phyloP scores from a whole-genome alignment of 1,140 invertebrate species.

The Lepidurus apus region DNA sequence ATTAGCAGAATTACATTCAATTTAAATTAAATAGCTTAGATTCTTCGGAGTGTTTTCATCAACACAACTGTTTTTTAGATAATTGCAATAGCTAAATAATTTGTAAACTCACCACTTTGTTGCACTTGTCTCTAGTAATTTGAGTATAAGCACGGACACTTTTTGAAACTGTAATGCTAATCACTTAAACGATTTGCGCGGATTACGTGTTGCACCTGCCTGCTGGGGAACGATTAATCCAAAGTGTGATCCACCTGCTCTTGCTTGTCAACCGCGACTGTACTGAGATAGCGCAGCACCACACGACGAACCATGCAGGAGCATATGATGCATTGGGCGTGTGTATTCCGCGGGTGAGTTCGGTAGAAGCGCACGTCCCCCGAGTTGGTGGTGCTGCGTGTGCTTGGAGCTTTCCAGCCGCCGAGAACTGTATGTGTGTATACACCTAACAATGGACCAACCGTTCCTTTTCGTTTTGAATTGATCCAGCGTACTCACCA shows the following conservation, averaged over 20 bases:
- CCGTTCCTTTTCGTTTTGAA: background rate
- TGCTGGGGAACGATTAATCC: background rate
- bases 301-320: background rate
- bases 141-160: too few species aligned
- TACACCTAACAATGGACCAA: background rate
- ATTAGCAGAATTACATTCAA: too few species aligned
- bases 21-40: too few species aligned
- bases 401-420: slow-evolving; percentile 8
- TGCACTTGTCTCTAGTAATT: too few species aligned
- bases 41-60: too few species aligned
- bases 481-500: background rate
- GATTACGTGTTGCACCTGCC: background rate
- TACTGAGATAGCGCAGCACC: background rate
- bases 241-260: slow-evolving; percentile 13
- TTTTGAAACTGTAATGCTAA: too few species aligned
- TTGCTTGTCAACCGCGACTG: slow-evolving; percentile 14
- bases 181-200: background rate
- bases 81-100: too few species aligned
- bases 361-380: background rate
- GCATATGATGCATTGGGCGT: slow-evolving; percentile 14
- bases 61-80: too few species aligned
- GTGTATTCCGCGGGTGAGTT: slow-evolving; percentile 1
- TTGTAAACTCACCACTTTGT: too few species aligned
- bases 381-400: background rate
- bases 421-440: background rate